Evolutionary conservation across 2,888 invertebrate genomes (phyloP).

Genomic region (Catocala nupta): DNA sequence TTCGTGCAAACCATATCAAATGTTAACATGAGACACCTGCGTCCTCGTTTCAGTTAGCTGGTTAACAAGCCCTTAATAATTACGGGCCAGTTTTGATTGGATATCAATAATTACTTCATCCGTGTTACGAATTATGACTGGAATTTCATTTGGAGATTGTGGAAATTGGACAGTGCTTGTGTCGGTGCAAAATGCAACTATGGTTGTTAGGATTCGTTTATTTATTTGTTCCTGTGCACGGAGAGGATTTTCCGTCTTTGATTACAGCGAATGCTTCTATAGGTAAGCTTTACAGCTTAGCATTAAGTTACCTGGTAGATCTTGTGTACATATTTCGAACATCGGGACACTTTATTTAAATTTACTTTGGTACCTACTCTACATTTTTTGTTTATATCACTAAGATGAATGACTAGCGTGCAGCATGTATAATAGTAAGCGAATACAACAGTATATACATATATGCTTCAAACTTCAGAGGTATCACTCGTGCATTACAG

Average conservation of each 20-base stretch:
- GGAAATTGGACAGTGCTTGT: conserved; percentile 49
- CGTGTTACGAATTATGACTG: conserved; percentile 72
- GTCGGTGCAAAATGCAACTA: conserved; percentile 65
- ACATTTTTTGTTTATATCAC: no score
- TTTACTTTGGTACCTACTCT: no score
- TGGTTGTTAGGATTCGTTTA: conserved; percentile 60
- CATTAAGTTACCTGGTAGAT: background rate
- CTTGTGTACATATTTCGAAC: background rate
- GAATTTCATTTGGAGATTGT: conserved; percentile 47
- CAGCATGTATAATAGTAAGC: no score
- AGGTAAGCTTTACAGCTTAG: conserved; percentile 80
- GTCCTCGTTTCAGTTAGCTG: conserved; percentile 44
- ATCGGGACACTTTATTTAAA: no score
- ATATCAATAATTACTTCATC: conserved; percentile 40
- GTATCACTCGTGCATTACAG: no score
- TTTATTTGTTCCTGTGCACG: conserved; percentile 55
- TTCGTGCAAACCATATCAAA: conserved; percentile 61
- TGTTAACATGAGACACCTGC: conserved; percentile 70
- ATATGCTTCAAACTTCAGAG: no score
- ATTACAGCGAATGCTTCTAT: conserved; percentile 91
- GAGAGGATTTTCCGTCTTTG: conserved; percentile 91
- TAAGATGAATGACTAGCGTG: no score
- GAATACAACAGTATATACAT: no score
- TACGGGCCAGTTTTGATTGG: conserved; percentile 44
- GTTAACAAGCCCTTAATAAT: conserved; percentile 62